Percentiles rank a stretch among this genome's conserved stretches.
Evolutionary conservation across 2,797 vertebrate species (phyloP).

Genomic region (Threskiornis aethiopicus): DNA sequence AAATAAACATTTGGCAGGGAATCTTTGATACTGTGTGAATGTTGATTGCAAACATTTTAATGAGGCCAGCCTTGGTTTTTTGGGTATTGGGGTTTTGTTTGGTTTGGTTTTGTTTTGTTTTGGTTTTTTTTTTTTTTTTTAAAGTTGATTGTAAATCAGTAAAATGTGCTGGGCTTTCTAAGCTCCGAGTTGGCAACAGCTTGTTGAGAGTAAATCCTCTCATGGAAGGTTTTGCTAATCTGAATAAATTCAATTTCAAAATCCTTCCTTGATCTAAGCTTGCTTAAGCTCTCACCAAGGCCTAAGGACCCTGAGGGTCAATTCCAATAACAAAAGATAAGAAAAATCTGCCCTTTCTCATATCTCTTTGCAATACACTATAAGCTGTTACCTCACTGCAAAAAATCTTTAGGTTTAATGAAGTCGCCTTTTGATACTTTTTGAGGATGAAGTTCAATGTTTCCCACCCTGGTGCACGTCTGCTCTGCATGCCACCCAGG

Average conservation of each 20-base stretch:
- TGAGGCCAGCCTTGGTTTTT: conserved; percentile 2
- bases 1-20: conserved; percentile 31
- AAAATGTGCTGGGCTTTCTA: conserved; percentile 66
- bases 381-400: conserved; percentile 75
- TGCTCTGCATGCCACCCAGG: conserved; percentile 12
- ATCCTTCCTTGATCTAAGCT: conserved; percentile 89
- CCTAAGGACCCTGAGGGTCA: conserved; percentile 83
- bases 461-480: conserved; percentile 39
- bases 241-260: conserved; percentile 93
- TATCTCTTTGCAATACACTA: conserved; percentile 72
- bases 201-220: conserved; percentile 85
- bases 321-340: conserved; percentile 82
- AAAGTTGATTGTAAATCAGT: conserved; percentile 38
- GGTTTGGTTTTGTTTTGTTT: neutral
- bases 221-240: conserved; percentile 81
- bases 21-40: conserved; percentile 17
- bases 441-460: conserved; percentile 60
- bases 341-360: conserved; percentile 75
- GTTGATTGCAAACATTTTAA: conserved; percentile 39
- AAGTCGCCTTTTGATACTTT: conserved; percentile 72
- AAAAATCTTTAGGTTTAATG: conserved; percentile 76
- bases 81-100: too few relatives aligned
- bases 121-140: neutral
- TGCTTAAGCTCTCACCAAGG: conserved; percentile 82
- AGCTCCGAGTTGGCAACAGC: conserved; percentile 82